Base-by-base conservation (phyloP, 2,888 invertebrate species). In the Eupithecia inturbata region DNA sequence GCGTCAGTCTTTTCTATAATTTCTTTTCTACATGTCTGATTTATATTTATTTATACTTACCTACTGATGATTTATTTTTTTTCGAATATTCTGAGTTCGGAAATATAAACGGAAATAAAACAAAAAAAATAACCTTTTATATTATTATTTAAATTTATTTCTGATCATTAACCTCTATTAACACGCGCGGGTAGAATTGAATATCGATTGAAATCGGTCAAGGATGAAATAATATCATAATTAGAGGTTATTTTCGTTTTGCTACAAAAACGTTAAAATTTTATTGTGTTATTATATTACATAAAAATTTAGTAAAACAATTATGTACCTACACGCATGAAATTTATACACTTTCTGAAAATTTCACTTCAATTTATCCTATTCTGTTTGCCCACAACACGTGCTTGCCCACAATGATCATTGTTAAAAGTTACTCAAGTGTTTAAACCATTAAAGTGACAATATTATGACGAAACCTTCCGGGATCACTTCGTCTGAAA, bases 131-230 rank as follows among this genome's bases (percentile, higher is more conserved):
- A n/a, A 2, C n/a, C 0, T 45, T 45, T 45, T 31, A 26, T 45
- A 66, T 70, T 67, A 74, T 26, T 33, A 60, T 49, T 72, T 71
- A 73, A 26, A 33, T 63, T 70, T 68, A 63, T 75, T 76, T 53
- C 31, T 31, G 66, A 70, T 73, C 67, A 78, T 68, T 73, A 77
- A 67, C 3, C 31, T 49, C 22, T 70, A 71, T 77, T 68, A 76
- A 74, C 78, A 76, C 76, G 79, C 71, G 78, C 69, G 60, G 74
- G 7, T 71, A 36, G 10, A 63, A 71, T 72, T 70, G 36, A 71
- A 57, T 73, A 73, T 82, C 80, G 82, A 83, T 83, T 77, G 78
- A 76, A 78, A 78, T 74, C 82, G 78, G 74, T 84, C 82, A 78
- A 77, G 83, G 83, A 82, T 85, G 79, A 84, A 81, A 76, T 76